A percentile compares a stretch with the other conserved stretches of the same genome.
Evolutionary conservation across 2,797 vertebrate genomes (phyloP).

Genomic region (Lithobates pipiens): DNA sequence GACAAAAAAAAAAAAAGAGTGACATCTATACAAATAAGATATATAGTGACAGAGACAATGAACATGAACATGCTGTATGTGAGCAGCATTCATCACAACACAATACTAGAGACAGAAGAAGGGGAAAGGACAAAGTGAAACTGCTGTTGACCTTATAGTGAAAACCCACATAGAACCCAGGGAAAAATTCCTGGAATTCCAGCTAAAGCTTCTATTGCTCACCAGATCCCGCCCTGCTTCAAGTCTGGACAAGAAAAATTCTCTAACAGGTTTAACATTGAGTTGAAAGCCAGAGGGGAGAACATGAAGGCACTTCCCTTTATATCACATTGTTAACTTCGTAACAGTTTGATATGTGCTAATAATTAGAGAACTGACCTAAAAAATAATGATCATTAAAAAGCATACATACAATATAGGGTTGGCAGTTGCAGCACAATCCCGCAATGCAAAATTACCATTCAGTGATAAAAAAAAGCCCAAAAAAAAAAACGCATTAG

Average conservation of each 20-base stretch:
- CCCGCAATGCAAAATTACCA: background rate
- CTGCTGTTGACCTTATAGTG: slow-evolving; percentile 42
- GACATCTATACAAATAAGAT: too few species aligned
- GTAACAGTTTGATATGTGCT: background rate
- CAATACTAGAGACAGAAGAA: slow-evolving; percentile 26
- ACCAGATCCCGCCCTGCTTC: slow-evolving; percentile 41
- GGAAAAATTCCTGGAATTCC: slow-evolving; percentile 55
- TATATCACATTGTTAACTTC: background rate
- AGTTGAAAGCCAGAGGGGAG: background rate
- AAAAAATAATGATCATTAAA: too few species aligned
- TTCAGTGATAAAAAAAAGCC: background rate
- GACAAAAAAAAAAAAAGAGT: too few species aligned
- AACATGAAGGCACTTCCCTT: background rate
- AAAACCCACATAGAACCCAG: slow-evolving; percentile 54
- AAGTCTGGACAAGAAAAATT: slow-evolving; percentile 58
- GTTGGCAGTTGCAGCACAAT: too few species aligned
- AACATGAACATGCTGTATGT: too few species aligned
- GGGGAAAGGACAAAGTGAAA: slow-evolving; percentile 64
- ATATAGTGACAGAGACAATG: too few species aligned
- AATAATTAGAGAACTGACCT: too few species aligned
- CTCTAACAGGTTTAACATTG: slow-evolving; percentile 22
- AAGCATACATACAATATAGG: background rate
- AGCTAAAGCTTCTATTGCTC: slow-evolving; percentile 42
- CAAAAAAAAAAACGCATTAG: too few species aligned
- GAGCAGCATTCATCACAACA: slow-evolving; percentile 4